Percentiles rank a stretch among this genome's conserved stretches.
Conservation (phyloP, 2,797 vertebrate genomes). For the Eulemur albifrons region DNA sequence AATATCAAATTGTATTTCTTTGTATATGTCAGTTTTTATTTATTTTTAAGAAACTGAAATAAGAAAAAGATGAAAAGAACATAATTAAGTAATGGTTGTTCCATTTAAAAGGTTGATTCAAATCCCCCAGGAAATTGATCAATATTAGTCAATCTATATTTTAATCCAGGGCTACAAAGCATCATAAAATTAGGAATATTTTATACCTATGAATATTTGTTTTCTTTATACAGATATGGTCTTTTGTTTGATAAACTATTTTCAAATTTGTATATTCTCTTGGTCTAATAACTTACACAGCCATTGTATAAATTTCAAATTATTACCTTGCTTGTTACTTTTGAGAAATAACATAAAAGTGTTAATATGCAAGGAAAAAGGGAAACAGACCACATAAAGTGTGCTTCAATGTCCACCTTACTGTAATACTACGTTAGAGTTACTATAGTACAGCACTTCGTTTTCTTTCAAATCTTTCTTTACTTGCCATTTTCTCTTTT, state of each 20-base stretch:
- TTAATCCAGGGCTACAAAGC: neutral
- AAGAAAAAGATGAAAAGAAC: neutral
- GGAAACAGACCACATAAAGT: neutral
- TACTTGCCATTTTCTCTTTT: neutral
- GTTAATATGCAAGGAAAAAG: neutral
- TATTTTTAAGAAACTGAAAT: neutral
- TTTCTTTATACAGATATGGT: neutral
- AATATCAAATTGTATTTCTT: neutral
- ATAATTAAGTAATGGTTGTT: neutral
- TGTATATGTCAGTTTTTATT: neutral
- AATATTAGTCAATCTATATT: neutral
- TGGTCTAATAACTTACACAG: neutral
- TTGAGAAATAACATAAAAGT: neutral
- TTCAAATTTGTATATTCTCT: neutral
- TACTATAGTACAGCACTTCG: neutral
- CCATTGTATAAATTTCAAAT: neutral
- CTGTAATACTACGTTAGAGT: neutral
- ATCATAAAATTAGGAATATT: neutral
- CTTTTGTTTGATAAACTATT: neutral
- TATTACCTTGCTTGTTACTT: neutral
- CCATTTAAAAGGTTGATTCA: neutral
- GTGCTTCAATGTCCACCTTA: neutral
- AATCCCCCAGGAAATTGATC: neutral
- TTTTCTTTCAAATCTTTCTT: neutral
- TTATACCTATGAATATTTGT: accelerated